Conservation (phyloP, 2,113 vertebrate species). For the Oreocharis arfaki region DNA sequence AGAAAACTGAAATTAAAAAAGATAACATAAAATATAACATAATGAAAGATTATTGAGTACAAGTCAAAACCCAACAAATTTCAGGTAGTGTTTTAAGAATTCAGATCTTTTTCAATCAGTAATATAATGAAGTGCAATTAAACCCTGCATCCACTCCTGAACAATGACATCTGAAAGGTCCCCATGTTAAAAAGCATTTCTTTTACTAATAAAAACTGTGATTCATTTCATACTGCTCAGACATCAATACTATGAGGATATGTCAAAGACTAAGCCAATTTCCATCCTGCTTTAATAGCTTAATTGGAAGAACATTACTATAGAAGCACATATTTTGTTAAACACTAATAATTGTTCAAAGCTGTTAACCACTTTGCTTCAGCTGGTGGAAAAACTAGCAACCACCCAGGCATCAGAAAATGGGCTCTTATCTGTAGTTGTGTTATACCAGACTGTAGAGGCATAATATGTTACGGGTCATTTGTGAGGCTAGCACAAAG, state of each 20-base stretch:
- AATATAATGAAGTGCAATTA: constrained; percentile 30
- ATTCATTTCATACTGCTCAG: constrained; percentile 12
- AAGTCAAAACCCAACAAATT: background rate
- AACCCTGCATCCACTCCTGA: constrained; percentile 8
- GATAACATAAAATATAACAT: background rate
- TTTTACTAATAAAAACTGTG: constrained; percentile 28
- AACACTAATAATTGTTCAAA: constrained; percentile 51
- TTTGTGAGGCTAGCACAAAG: background rate
- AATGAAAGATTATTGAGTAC: background rate
- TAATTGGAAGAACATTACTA: constrained; percentile 50
- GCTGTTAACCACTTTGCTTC: constrained; percentile 40
- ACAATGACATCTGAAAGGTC: constrained; percentile 45
- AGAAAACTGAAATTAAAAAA: constrained; percentile 19
- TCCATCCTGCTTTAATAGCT: constrained; percentile 19
- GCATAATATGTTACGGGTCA: background rate
- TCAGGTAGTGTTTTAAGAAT: constrained; percentile 22
- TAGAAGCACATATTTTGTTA: constrained; percentile 38
- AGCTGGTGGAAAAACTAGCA: constrained; percentile 10
- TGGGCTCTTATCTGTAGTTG: background rate
- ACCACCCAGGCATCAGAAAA: constrained; percentile 26
- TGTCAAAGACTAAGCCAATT: constrained; percentile 45
- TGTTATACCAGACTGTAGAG: background rate
- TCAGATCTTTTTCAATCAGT: background rate
- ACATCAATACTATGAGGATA: constrained; percentile 23
- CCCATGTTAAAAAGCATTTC: constrained; percentile 2